Conservation (phyloP, 2,113 vertebrate genomes). For the Anthoscopus minutus region DNA sequence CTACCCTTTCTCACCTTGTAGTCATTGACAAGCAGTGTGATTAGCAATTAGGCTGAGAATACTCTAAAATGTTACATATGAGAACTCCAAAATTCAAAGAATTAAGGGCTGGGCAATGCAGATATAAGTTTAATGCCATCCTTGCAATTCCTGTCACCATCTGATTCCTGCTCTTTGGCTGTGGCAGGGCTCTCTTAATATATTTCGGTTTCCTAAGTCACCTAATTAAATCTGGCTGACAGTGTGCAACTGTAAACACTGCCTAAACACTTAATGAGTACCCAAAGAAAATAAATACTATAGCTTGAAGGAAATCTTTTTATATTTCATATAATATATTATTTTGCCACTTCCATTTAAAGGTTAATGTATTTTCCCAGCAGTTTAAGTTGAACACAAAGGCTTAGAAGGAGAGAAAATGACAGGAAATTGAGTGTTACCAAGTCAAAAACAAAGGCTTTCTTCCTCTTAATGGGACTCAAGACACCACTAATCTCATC, state of each 20-base stretch:
- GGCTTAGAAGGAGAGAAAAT: constrained; percentile 11
- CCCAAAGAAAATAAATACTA: not conserved
- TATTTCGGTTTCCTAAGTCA: not conserved
- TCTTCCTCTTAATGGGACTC: constrained; percentile 3
- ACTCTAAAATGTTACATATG: not conserved
- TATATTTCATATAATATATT: not conserved
- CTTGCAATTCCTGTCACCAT: not conserved
- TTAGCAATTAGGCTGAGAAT: not conserved
- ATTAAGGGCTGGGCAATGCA: not conserved
- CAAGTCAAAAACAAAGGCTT: not conserved
- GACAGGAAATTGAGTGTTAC: not conserved
- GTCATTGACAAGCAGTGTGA: not conserved
- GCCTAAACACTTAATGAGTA: not conserved
- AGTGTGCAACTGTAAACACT: not conserved
- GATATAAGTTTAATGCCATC: not conserved
- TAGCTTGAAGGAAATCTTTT: not conserved
- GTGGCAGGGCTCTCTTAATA: not conserved
- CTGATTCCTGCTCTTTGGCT: not conserved
- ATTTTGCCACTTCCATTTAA: constrained; percentile 16
- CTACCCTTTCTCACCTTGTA: not conserved
- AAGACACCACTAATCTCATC: constrained; percentile 36
- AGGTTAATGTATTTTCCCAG: constrained; percentile 31
- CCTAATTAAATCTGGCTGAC: not conserved
- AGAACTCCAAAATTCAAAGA: not conserved
- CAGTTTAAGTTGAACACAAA: constrained; percentile 13